A percentile compares a stretch with the other conserved stretches of the same genome.
These are phyloP conservation scores for Strongylocentrotus purpuratus DNA, from an alignment of 35 echinoderm and acorn worm genomes.

Conservation along the genomic window DNA sequence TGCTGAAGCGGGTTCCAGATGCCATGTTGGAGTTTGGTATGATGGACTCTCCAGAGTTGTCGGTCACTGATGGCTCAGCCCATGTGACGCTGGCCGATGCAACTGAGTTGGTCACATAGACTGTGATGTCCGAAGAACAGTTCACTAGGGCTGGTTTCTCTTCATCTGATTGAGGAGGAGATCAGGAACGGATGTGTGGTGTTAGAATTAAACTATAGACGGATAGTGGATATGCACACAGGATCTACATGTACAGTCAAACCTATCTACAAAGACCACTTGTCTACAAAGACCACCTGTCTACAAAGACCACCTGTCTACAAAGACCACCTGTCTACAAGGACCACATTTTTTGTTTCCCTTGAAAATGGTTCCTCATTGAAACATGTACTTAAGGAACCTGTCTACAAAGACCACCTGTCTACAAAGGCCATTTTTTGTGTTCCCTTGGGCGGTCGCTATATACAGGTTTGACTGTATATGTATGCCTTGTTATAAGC, in stretches of 20 bases:
- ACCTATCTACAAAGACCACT: too few relatives aligned
- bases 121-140: slow-evolving; percentile 50
- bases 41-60: slow-evolving; percentile 53
- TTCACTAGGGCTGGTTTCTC: slow-evolving; percentile 39
- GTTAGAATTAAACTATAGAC: neutral
- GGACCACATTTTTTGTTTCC: too few relatives aligned
- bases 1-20: slow-evolving; percentile 26
- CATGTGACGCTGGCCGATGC: slow-evolving; percentile 47
- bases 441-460: too few relatives aligned
- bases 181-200: neutral
- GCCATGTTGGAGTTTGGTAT: neutral
- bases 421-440: too few relatives aligned
- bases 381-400: too few relatives aligned
- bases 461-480: too few relatives aligned
- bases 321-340: too few relatives aligned
- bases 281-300: too few relatives aligned
- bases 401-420: too few relatives aligned
- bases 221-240: neutral
- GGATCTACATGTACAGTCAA: neutral
- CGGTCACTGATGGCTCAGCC: slow-evolving; percentile 50
- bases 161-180: slow-evolving; percentile 15
- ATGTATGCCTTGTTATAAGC: neutral
- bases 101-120: neutral
- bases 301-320: too few relatives aligned
- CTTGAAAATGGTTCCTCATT: too few relatives aligned